Percentiles rank a stretch among this genome's conserved stretches.
These are phyloP conservation scores for Nesometra sesokonis DNA, from an alignment of 35 echinoderm and acorn worm genomes.

Conservation along the genomic window DNA sequence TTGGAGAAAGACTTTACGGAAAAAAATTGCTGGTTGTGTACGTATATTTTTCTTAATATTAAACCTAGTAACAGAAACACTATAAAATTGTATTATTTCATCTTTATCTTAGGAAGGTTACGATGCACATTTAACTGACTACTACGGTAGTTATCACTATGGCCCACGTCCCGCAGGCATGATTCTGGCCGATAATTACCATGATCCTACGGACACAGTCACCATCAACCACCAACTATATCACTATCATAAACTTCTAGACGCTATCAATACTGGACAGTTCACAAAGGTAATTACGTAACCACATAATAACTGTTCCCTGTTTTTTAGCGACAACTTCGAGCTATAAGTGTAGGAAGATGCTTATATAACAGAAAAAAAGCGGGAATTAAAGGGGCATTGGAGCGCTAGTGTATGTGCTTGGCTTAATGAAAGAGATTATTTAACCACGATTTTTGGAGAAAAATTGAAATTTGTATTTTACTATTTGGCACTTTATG, in stretches of 20 bases:
- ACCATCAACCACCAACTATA: slow-evolving; percentile 18
- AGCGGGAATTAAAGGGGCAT: background rate
- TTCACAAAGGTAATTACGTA: slow-evolving; percentile 42
- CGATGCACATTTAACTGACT: slow-evolving; percentile 29
- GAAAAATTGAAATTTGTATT: no score
- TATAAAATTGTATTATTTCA: background rate
- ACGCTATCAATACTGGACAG: slow-evolving; percentile 31
- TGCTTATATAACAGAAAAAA: no score
- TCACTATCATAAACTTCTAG: slow-evolving; percentile 5
- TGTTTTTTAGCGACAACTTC: background rate
- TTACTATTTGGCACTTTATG: no score
- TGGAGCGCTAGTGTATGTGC: no score
- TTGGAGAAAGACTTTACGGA: no score
- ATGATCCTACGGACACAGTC: background rate
- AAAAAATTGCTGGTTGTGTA: no score
- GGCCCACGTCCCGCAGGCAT: slow-evolving; percentile 14
- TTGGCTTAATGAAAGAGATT: no score
- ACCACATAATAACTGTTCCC: no score
- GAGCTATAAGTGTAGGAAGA: background rate
- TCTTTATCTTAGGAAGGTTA: slow-evolving; percentile 48
- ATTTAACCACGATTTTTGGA: no score
- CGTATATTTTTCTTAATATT: no score
- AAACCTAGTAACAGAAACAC: no score
- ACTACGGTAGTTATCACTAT: slow-evolving; percentile 28
- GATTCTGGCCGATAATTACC: slow-evolving; percentile 13